phyloP scores from a whole-genome alignment of 2,888 invertebrate species.

The Merodon equestris region DNA sequence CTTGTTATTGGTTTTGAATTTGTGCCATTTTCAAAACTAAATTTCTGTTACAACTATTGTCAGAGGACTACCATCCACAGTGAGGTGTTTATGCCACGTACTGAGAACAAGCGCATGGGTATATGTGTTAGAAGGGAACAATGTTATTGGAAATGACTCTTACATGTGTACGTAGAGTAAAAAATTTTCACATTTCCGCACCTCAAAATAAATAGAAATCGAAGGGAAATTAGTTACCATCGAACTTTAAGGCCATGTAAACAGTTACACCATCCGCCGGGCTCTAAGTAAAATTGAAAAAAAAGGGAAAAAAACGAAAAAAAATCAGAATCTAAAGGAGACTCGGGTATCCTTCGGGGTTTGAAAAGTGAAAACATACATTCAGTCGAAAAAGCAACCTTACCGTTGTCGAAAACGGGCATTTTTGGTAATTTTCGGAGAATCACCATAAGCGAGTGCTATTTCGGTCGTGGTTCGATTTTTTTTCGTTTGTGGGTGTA shows the following conservation, averaged over 20 bases:
- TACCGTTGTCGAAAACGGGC: not conserved
- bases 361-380: not conserved
- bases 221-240: constrained; percentile 70
- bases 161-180: constrained; percentile 48
- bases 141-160: constrained; percentile 47
- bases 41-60: not conserved
- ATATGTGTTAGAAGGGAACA: constrained; percentile 42
- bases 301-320: not conserved
- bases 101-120: constrained; percentile 2
- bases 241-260: constrained; percentile 69
- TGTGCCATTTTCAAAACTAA: not conserved
- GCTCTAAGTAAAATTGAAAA: constrained; percentile 6
- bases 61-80: constrained; percentile 24
- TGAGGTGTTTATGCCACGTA: constrained; percentile 10
- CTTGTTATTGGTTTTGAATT: no score
- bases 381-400: not conserved
- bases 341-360: not conserved
- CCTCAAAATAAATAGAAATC: constrained; percentile 68
- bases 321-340: not conserved
- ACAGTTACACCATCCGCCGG: constrained; percentile 62
- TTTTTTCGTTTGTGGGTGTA: constrained; percentile 8
- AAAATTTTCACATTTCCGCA: constrained; percentile 67
- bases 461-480: constrained; percentile 12
- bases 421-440: not conserved
- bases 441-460: no score